These are phyloP conservation scores for Ectemnius cavifrons DNA, from an alignment of 2,888 invertebrate species.

Conservation along the genomic window DNA sequence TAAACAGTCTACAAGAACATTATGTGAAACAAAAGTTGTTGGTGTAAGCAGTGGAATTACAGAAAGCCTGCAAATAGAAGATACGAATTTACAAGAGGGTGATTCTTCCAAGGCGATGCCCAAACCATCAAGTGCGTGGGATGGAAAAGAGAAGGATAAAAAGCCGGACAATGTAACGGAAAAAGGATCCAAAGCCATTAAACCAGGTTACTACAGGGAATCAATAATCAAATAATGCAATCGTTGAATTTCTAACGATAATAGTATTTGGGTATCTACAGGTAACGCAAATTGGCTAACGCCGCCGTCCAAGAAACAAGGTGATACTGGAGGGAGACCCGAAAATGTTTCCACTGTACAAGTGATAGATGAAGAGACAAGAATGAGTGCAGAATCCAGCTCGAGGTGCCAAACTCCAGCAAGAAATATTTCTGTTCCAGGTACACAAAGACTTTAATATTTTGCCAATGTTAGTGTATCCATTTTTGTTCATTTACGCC, in stretches of 20 bases:
- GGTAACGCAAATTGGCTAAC: constrained; percentile 73
- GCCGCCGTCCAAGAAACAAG: constrained; percentile 68
- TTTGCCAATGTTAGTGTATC: background rate
- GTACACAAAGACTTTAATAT: constrained; percentile 54
- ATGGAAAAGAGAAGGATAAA: constrained; percentile 41
- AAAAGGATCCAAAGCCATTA: constrained; percentile 40
- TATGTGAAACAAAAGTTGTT: background rate
- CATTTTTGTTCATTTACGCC: background rate
- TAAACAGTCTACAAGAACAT: background rate
- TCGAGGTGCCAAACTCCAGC: constrained; percentile 77
- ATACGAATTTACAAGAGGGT: constrained; percentile 26
- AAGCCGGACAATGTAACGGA: constrained; percentile 34
- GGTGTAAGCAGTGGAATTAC: constrained; percentile 3
- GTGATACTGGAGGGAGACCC: constrained; percentile 55
- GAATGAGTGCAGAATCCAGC: constrained; percentile 79
- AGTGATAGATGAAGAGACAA: constrained; percentile 80
- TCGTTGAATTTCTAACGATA: constrained; percentile 53
- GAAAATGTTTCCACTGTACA: constrained; percentile 75
- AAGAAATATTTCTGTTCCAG: constrained; percentile 70
- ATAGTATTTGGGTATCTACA: constrained; percentile 54
- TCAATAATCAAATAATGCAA: constrained; percentile 47
- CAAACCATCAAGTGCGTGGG: constrained; percentile 32
- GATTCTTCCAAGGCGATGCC: constrained; percentile 28
- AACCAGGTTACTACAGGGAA: constrained; percentile 48
- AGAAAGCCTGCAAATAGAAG: constrained; percentile 17